Base-by-base conservation (phyloP, 2,888 invertebrate species). In the Exocentrus adspersus region DNA sequence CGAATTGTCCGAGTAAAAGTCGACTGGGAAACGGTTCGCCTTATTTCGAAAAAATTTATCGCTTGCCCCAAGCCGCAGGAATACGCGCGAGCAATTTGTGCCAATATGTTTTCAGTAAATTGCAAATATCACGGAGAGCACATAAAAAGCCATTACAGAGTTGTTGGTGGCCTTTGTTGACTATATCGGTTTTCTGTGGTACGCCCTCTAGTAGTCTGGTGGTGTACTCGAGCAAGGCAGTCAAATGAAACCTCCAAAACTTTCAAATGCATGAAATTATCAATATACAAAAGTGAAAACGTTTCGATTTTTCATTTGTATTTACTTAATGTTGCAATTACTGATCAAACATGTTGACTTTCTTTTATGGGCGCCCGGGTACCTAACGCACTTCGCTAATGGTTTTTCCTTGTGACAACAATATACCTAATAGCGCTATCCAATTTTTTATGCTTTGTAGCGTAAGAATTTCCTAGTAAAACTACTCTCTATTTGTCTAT, bases 1-100 rank as follows among this genome's bases (percentile, higher is more conserved):
- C 28, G 16, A 48, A 28, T 28, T 28, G 28, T 16, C 14, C 7
- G 9, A 48, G 48, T 48, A 48, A 48, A 48, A 48, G 48, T 48
- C 16, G 48, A 28, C 24, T 48, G 7, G 48, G 24, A 48, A 48
- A 48, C 16, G 28, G 16, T 45, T 45, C 20, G 20, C 28, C 21
- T 48, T 48, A 48, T 46, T 24, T 20, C 20, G 24, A 37, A 37
- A 28, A 24, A 48, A 21, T 16, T 28, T 9, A 28, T 16, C 3
- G 12, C 14, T 37, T 37, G 37, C 12, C 14, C 1, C 12, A 37
- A 37, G 12, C 37, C 37, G 5, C 37, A 37, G n/a, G n/a, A n/a
- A n/a, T n/a, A 2, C 14, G n/a, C n/a, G 12, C 2, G 14, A 37
- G 9, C 14, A 37, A 37, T 37, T 24, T 5, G 14, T 14, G 10